These are phyloP conservation scores for Oplegnathus fasciatus DNA, from an alignment of 2,113 vertebrate genomes.

Conservation along the genomic window DNA sequence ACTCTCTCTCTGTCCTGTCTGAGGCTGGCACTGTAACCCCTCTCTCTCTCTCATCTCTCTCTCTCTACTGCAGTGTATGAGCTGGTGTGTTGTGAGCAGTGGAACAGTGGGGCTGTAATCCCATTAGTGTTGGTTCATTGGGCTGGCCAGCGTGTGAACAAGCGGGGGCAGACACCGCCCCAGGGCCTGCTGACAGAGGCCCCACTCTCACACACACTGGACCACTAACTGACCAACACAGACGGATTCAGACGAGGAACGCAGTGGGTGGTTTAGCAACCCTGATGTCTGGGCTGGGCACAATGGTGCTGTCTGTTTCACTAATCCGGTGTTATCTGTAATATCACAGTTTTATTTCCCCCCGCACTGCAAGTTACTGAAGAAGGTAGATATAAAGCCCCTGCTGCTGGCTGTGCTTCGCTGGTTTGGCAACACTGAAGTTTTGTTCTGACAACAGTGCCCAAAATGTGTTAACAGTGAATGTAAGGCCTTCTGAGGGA, in stretches of 20 bases:
- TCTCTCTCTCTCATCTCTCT: not conserved
- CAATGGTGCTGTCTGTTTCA: slow-evolving; percentile 61
- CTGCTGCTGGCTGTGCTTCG: not conserved
- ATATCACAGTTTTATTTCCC: slow-evolving; percentile 43
- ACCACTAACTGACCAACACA: slow-evolving; percentile 60
- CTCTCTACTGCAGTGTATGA: slow-evolving; percentile 32
- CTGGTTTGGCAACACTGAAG: slow-evolving; percentile 11
- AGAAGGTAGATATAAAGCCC: slow-evolving; percentile 31
- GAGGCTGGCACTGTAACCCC: slow-evolving; percentile 40
- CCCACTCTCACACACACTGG: slow-evolving; percentile 29
- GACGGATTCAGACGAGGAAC: slow-evolving; percentile 63
- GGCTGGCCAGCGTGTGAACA: slow-evolving; percentile 57
- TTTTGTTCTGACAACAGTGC: slow-evolving; percentile 23
- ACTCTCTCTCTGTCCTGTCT: slow-evolving; percentile 41
- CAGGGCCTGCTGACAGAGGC: slow-evolving; percentile 64
- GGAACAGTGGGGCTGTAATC: slow-evolving; percentile 73
- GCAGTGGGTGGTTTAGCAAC: slow-evolving; percentile 52
- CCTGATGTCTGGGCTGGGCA: slow-evolving; percentile 56
- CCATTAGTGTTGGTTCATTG: slow-evolving; percentile 74
- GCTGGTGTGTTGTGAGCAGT: slow-evolving; percentile 45
- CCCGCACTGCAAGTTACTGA: not conserved
- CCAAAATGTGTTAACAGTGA: slow-evolving; percentile 24
- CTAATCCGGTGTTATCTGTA: slow-evolving; percentile 44
- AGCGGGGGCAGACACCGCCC: slow-evolving; percentile 57
- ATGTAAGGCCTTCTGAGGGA: not conserved